These are phyloP conservation scores for Planiliza haematocheilus DNA, from an alignment of 2,113 vertebrate genomes.

Conservation along the genomic window DNA sequence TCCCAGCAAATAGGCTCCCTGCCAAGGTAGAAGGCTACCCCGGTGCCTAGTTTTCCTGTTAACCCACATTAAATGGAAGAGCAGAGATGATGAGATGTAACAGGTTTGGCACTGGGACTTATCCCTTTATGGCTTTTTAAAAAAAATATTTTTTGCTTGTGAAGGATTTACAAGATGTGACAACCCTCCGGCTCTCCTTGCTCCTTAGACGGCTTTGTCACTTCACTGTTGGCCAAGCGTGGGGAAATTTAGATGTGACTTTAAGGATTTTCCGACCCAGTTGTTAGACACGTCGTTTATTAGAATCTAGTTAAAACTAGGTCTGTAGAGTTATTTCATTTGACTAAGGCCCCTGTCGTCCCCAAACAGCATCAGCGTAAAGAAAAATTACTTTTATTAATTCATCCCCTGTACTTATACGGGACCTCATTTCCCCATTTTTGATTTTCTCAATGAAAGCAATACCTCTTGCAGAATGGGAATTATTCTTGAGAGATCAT, in stretches of 20 bases:
- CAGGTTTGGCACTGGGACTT: conserved; percentile 23
- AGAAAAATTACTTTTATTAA: conserved; percentile 26
- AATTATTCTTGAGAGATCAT: conserved; percentile 50
- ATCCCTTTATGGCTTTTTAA: background rate
- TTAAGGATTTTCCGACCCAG: conserved; percentile 27
- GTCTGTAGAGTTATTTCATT: conserved; percentile 11
- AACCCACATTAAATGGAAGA: conserved; percentile 5
- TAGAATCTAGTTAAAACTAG: conserved; percentile 8
- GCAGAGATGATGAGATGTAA: background rate
- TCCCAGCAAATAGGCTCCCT: conserved; percentile 10
- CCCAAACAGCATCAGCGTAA: background rate
- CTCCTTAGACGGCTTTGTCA: conserved; percentile 47
- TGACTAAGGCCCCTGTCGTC: background rate
- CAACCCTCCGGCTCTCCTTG: conserved; percentile 40
- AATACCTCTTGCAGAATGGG: conserved; percentile 37
- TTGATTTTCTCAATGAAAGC: conserved; percentile 47
- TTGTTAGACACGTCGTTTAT: conserved; percentile 27
- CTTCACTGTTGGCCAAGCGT: conserved; percentile 16
- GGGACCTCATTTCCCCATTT: conserved; percentile 37
- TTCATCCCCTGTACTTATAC: conserved; percentile 23
- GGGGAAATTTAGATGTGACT: conserved; percentile 12
- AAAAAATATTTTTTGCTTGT: conserved; percentile 1
- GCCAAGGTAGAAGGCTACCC: conserved; percentile 26
- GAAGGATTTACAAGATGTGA: conserved; percentile 39
- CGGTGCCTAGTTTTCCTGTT: conserved; percentile 24